Base-by-base conservation (phyloP, 2,797 vertebrate genomes). In the Chaetodon trifasciatus region DNA sequence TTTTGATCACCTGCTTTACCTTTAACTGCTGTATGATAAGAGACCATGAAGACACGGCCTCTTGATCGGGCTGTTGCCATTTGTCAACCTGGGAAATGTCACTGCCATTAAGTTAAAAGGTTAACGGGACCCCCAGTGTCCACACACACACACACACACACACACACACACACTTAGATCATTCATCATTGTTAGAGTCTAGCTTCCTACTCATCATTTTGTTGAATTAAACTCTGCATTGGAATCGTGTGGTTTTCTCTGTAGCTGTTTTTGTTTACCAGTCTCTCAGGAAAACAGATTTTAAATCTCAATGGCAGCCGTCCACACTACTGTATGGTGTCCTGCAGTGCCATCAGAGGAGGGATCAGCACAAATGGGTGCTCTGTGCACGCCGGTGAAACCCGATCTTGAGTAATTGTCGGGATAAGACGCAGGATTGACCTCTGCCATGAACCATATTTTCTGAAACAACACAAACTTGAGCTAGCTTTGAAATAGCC, bases 381-480 rank as follows among this genome's bases (percentile, higher is more conserved):
- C 84, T 82, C 11, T 77, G 89, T 86, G 89, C 74, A 72, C 66
- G 17, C 83, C 80, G 37, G 75, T 39, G 92, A 92, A 90, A 93
- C 86, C 72, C 15, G 78, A 93, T 84, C 88, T 16, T 71, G 76
- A 87, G 88, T 92, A 92, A 93, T 93, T 93, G 92, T 91, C 84
- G 74, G 89, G 88, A 86, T 91, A 91, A 94, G 79, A 78, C 82
- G n/a, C 85, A 78, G 91, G 92, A 93, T 94, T 94, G 92, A 94
- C 93, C 92, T 90, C 89, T 91, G 90, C 85, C 86, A 83, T 83
- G 78, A 91, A 83, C 90, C 88, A 63, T 93, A 90, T 94, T 92
- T 92, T 92, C 89, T 93, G 84, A 92, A 88, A 91, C 91, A 94
- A 93, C 92, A 93, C 89, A 85, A 88, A 89, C 90, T 91, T 79